Percentiles rank a stretch among this genome's conserved stretches.
Conservation (phyloP, 2,113 vertebrate species). For the Zosterops borbonicus region DNA sequence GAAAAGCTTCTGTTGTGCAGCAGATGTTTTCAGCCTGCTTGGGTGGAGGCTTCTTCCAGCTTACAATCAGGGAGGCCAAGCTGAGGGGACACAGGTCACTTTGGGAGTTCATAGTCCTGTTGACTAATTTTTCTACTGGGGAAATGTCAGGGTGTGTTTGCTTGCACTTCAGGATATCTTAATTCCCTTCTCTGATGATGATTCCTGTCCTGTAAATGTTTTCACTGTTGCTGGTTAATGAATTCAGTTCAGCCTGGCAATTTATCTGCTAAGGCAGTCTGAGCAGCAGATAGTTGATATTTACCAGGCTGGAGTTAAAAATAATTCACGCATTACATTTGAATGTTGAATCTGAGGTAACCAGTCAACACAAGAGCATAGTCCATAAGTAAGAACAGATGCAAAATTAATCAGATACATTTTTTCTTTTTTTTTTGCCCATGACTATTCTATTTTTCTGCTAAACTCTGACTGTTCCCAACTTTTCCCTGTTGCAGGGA, state of each 20-base stretch:
- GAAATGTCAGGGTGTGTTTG: background rate
- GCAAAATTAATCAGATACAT: background rate
- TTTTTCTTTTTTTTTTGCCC: background rate
- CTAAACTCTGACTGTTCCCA: background rate
- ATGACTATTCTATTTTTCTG: background rate
- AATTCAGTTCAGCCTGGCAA: constrained; percentile 6
- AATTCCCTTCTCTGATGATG: background rate
- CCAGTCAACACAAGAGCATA: background rate
- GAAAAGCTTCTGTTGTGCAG: background rate
- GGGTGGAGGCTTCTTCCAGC: background rate
- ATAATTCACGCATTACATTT: background rate
- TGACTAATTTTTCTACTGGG: background rate
- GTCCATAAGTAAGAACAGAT: constrained; percentile 32
- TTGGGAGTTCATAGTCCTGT: background rate
- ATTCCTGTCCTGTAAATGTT: background rate
- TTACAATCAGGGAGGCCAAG: background rate
- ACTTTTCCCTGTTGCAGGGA: background rate
- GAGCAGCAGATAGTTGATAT: constrained; percentile 14
- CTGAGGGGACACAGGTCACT: background rate
- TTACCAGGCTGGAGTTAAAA: constrained; percentile 19
- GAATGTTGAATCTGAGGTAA: constrained; percentile 5
- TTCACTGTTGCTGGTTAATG: background rate
- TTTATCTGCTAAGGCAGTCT: background rate
- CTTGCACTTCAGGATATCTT: background rate
- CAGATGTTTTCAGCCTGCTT: constrained; percentile 12